Evolutionary conservation across 2,113 vertebrate species (phyloP).

Genomic region (Chascanopsetta lugubris): DNA sequence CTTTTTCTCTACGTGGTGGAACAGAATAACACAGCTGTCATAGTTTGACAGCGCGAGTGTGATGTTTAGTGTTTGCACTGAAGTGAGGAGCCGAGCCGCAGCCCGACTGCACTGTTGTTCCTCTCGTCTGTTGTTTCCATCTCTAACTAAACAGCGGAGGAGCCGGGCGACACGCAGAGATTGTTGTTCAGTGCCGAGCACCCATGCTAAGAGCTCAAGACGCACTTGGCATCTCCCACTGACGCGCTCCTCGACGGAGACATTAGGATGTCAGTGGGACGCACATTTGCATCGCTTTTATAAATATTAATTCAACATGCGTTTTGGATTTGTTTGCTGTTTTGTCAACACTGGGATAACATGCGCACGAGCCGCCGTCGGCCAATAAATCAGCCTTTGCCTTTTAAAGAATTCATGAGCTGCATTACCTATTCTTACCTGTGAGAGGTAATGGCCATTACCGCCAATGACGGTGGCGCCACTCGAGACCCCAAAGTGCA

Average conservation of each 20-base stretch:
- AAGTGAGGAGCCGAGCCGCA: neutral
- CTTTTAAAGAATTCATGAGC: slow-evolving; percentile 32
- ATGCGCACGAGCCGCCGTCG: neutral
- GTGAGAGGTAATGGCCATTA: slow-evolving; percentile 23
- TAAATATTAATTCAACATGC: slow-evolving; percentile 47
- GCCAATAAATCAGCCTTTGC: slow-evolving; percentile 32
- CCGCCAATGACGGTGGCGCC: slow-evolving; percentile 35
- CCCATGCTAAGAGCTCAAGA: slow-evolving; percentile 50
- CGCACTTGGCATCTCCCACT: slow-evolving; percentile 36
- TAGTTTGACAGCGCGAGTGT: no score
- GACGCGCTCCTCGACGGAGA: slow-evolving; percentile 40
- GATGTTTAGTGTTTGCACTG: neutral
- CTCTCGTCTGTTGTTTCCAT: neutral
- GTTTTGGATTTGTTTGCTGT: slow-evolving; percentile 23
- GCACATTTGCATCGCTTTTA: slow-evolving; percentile 35
- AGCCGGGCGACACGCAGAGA: slow-evolving; percentile 20
- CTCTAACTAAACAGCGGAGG: slow-evolving; percentile 13
- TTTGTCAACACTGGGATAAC: slow-evolving; percentile 1
- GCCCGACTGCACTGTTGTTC: no score
- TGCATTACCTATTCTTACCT: slow-evolving; percentile 35
- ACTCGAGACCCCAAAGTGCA: slow-evolving; percentile 38
- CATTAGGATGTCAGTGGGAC: slow-evolving; percentile 35
- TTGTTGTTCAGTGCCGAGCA: slow-evolving; percentile 31
- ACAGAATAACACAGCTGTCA: no score
- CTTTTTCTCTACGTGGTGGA: no score